Conservation (phyloP, 2,797 vertebrate species). For the Ctenosaura bakeri region DNA sequence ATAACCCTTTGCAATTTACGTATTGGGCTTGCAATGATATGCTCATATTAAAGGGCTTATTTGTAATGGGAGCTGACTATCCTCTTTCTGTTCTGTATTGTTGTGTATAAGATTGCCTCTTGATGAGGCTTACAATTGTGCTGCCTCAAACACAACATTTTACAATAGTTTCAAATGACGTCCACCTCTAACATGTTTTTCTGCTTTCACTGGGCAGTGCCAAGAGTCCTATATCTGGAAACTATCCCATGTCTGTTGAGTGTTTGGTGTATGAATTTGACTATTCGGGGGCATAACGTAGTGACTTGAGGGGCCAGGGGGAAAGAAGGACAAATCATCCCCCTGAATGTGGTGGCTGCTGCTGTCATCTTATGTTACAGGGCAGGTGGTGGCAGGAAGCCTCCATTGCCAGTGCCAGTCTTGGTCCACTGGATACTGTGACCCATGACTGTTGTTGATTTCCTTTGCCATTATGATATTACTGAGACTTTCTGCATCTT, state of each 20-base stretch:
- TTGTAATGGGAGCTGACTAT: not conserved
- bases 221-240: too few relatives aligned
- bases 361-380: too few relatives aligned
- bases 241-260: not conserved
- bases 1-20: not conserved
- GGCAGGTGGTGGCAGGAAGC: too few relatives aligned
- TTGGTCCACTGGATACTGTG: too few relatives aligned
- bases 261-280: not conserved
- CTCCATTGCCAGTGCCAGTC: too few relatives aligned
- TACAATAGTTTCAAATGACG: too few relatives aligned
- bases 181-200: too few relatives aligned
- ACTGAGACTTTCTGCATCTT: not conserved
- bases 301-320: too few relatives aligned
- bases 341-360: too few relatives aligned
- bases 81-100: not conserved
- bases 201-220: not conserved
- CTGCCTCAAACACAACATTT: not conserved
- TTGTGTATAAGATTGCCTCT: not conserved
- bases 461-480: not conserved
- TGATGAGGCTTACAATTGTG: not conserved
- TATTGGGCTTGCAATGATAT: not conserved
- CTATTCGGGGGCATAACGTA: too few relatives aligned
- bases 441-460: not conserved
- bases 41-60: not conserved
- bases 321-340: too few relatives aligned